phyloP scores from a whole-genome alignment of 2,888 invertebrate genomes.

The Mechanitis mazaeus region DNA sequence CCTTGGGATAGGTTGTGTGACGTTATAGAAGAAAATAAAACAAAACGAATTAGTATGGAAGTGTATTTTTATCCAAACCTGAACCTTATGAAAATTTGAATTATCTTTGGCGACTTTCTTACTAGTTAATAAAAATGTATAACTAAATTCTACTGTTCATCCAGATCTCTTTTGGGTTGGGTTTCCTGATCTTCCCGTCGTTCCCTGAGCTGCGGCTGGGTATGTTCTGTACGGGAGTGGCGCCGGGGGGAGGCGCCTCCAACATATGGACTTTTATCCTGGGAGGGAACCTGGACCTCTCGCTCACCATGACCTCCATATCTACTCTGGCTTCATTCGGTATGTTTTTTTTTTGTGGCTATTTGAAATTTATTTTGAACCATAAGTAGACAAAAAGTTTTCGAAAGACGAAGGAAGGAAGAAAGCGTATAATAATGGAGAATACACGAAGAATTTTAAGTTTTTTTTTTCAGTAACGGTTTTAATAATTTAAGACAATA shows the following conservation, averaged over 20 bases:
- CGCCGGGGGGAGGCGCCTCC: constrained; percentile 96
- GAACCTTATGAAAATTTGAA: too few relatives aligned
- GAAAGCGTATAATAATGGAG: too few relatives aligned
- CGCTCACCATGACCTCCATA: constrained; percentile 95
- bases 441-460: too few relatives aligned
- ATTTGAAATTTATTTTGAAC: not conserved
- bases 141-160: constrained; percentile 7
- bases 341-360: constrained; percentile 40
- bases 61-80: too few relatives aligned
- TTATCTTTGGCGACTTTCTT: too few relatives aligned
- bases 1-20: too few relatives aligned
- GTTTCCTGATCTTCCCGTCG: constrained; percentile 81
- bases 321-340: constrained; percentile 92
- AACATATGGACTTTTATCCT: constrained; percentile 97
- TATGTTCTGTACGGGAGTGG: constrained; percentile 92
- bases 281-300: constrained; percentile 94
- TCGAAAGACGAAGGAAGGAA: too few relatives aligned
- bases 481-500: too few relatives aligned
- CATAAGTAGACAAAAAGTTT: not conserved
- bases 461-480: too few relatives aligned
- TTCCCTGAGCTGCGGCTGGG: constrained; percentile 82
- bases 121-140: too few relatives aligned
- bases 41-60: too few relatives aligned
- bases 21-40: too few relatives aligned
- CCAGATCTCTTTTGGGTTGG: constrained; percentile 84